Conservation (phyloP, 2,797 vertebrate species). For the Zenarchopterus dispar region DNA sequence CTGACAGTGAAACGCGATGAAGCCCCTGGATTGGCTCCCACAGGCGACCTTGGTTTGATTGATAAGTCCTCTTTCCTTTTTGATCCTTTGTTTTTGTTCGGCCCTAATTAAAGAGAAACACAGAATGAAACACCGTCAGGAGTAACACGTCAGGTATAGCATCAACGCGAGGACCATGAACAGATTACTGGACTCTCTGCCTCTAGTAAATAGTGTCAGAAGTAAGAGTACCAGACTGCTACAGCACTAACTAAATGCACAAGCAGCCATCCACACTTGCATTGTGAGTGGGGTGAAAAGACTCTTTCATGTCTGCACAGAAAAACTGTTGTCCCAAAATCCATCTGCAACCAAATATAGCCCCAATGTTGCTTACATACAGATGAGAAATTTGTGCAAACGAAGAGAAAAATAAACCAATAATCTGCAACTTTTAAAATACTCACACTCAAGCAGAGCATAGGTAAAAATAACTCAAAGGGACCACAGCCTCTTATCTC, state of each 20-base stretch:
- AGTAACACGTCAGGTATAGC: neutral
- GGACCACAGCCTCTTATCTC: constrained; percentile 31
- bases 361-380: constrained; percentile 4
- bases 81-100: constrained; percentile 85
- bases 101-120: constrained; percentile 75
- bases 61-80: constrained; percentile 89
- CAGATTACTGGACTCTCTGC: neutral
- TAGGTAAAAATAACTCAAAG: constrained; percentile 70
- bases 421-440: constrained; percentile 53
- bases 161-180: neutral
- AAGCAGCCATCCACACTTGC: no score
- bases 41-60: constrained; percentile 78
- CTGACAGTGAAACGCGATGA: constrained; percentile 94
- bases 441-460: constrained; percentile 25
- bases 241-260: neutral
- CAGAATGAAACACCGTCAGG: neutral
- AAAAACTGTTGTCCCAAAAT: no score
- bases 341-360: neutral
- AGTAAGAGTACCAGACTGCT: neutral
- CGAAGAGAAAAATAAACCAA: constrained; percentile 29
- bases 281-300: no score
- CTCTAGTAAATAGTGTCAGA: neutral
- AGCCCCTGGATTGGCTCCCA: constrained; percentile 78
- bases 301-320: no score
- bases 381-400: constrained; percentile 12